phyloP scores from a whole-genome alignment of 2,797 vertebrate genomes.

The Xyrichtys novacula region DNA sequence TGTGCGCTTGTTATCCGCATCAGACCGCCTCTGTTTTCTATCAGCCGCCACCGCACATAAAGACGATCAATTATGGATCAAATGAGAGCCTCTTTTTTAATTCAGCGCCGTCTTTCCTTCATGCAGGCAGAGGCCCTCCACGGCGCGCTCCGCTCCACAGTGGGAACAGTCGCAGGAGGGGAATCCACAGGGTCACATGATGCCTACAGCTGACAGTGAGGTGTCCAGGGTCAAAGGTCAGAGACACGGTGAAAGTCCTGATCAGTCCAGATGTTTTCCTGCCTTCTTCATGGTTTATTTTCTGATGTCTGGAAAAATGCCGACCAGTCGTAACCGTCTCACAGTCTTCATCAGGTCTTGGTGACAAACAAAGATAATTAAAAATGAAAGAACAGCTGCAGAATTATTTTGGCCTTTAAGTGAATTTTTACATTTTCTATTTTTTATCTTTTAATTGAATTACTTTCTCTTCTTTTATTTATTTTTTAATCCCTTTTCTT shows the following conservation, averaged over 20 bases:
- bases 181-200: conserved; percentile 3
- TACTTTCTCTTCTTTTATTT: no score
- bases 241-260: no score
- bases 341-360: no score
- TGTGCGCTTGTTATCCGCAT: conserved; percentile 82
- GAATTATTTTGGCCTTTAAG: no score
- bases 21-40: conserved; percentile 61
- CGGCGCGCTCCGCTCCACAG: neutral
- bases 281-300: no score
- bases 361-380: no score
- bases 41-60: conserved; percentile 72
- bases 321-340: no score
- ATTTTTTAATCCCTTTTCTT: neutral
- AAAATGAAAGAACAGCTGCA: no score
- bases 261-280: no score
- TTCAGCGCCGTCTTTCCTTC: conserved; percentile 49
- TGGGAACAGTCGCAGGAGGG: conserved; percentile 24
- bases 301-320: no score
- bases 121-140: conserved; percentile 32
- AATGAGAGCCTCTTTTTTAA: conserved; percentile 74
- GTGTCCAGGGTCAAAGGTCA: neutral
- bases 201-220: neutral
- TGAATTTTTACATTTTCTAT: neutral
- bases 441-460: neutral
- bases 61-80: conserved; percentile 88